Percentiles rank a stretch among this genome's conserved stretches.
Conservation (phyloP, 2,113 vertebrate genomes). For the Mellivora capensis region DNA sequence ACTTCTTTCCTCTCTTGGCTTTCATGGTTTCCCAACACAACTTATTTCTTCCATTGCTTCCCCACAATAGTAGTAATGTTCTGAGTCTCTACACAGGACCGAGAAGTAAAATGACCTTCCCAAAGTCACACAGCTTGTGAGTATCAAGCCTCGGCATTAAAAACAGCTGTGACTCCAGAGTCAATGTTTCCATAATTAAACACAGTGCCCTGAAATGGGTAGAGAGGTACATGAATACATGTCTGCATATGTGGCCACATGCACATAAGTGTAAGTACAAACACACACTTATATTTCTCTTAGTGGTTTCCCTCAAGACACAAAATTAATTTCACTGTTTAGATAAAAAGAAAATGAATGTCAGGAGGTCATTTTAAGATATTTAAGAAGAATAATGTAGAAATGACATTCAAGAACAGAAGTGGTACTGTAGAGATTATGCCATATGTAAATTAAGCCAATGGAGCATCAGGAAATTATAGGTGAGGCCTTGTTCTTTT, state of each 20-base stretch:
- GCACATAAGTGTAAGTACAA: too few relatives aligned
- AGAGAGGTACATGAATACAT: background rate
- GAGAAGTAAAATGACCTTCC: background rate
- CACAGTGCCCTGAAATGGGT: background rate
- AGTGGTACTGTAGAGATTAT: background rate
- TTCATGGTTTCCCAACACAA: background rate
- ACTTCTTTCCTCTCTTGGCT: background rate
- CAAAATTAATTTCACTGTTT: background rate
- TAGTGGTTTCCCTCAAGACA: background rate
- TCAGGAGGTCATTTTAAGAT: background rate
- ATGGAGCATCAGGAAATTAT: background rate
- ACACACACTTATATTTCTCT: background rate
- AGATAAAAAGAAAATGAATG: background rate
- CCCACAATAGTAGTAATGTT: background rate
- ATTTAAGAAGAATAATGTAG: background rate
- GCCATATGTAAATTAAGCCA: background rate
- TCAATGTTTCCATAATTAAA: background rate
- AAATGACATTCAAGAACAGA: background rate
- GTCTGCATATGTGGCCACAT: background rate
- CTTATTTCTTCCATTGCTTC: background rate
- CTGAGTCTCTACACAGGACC: background rate
- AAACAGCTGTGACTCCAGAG: background rate
- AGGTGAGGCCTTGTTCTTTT: background rate
- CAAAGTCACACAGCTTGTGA: background rate
- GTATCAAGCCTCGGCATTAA: background rate